phyloP scores from a whole-genome alignment of 2,113 vertebrate genomes.

The Hemiscyllium ocellatum region DNA sequence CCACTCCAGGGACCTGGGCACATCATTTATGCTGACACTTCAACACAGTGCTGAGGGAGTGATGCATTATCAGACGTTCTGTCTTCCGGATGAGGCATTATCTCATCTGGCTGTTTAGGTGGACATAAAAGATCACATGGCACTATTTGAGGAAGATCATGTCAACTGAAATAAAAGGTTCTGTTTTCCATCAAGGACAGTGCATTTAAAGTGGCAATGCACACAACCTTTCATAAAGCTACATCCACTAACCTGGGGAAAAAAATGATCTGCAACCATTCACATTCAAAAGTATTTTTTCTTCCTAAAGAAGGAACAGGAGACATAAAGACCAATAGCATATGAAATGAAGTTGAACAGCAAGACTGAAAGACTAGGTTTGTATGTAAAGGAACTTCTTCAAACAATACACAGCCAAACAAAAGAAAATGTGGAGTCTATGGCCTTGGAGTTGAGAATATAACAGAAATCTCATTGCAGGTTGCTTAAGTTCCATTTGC shows the following conservation, averaged over 20 bases:
- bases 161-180: background rate
- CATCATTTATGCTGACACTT: conserved; percentile 12
- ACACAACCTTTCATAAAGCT: background rate
- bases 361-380: background rate
- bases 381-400: background rate
- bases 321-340: background rate
- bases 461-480: background rate
- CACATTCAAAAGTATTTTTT: background rate
- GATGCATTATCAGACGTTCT: background rate
- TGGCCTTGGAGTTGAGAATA: background rate
- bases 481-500: background rate
- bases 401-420: background rate
- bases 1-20: background rate
- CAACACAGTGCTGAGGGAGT: background rate
- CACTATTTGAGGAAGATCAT: background rate
- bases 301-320: background rate
- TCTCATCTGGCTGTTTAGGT: conserved; percentile 18
- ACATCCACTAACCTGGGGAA: background rate
- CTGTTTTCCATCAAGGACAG: background rate
- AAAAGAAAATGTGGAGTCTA: background rate
- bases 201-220: background rate
- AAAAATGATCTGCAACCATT: background rate
- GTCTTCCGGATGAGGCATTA: conserved; percentile 31
- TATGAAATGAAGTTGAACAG: background rate
- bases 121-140: conserved; percentile 3